These are phyloP conservation scores for Baronia brevicornis DNA, from an alignment of 2,888 invertebrate genomes.

Conservation along the genomic window DNA sequence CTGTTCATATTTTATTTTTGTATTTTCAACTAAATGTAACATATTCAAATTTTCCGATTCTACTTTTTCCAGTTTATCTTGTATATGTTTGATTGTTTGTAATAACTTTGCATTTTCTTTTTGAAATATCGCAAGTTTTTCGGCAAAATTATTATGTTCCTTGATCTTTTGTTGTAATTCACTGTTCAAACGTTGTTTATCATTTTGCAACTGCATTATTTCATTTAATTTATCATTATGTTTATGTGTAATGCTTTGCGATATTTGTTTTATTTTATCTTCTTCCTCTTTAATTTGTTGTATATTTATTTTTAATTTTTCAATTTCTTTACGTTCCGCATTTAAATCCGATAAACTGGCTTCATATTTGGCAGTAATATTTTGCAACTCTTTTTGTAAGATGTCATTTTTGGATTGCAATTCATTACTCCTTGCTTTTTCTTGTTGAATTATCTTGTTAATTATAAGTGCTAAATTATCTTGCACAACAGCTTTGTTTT, in stretches of 20 bases:
- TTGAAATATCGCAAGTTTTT: constrained; percentile 14
- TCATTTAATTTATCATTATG: constrained; percentile 16
- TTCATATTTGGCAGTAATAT: constrained; percentile 23
- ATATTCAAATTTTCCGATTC: constrained; percentile 25
- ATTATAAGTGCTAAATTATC: constrained; percentile 19
- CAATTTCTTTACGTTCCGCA: constrained; percentile 4
- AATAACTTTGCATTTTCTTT: constrained; percentile 19
- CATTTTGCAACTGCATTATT: constrained; percentile 23
- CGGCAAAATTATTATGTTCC: constrained; percentile 13
- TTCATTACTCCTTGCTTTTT: constrained; percentile 18
- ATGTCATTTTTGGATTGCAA: constrained; percentile 20
- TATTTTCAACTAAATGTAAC: constrained; percentile 25
- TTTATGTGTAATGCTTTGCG: constrained; percentile 11
- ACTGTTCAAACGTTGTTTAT: constrained; percentile 16
- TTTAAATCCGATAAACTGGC: constrained; percentile 23
- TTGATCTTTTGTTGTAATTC: constrained; percentile 7
- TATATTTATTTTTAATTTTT: constrained; percentile 4
- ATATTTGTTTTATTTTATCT: constrained; percentile 23
- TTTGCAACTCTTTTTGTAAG: constrained; percentile 30
- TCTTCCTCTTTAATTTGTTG: constrained; percentile 27
- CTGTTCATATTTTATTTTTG: constrained; percentile 17
- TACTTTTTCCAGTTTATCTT: constrained; percentile 23
- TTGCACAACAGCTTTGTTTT: constrained; percentile 16
- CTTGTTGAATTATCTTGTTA: constrained; percentile 11
- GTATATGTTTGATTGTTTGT: constrained; percentile 14